Conservation (phyloP, 2,113 vertebrate genomes). For the Oceanodroma tethys region DNA sequence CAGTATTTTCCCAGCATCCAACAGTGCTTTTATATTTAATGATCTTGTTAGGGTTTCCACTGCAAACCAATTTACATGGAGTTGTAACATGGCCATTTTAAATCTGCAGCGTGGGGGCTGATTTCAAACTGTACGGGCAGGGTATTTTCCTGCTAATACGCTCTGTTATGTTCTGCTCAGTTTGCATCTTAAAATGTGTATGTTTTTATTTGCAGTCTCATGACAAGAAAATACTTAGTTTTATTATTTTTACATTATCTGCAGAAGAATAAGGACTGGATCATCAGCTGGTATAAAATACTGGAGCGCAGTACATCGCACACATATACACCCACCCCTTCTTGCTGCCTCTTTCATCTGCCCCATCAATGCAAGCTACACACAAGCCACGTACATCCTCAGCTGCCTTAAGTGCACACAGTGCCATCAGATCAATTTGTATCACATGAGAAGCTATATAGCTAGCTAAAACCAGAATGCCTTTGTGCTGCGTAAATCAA, state of each 20-base stretch:
- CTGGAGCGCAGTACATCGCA: background rate
- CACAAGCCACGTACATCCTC: constrained; percentile 21
- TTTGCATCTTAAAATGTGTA: background rate
- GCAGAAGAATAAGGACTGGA: background rate
- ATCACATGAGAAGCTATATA: background rate
- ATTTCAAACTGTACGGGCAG: background rate
- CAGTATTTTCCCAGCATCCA: background rate
- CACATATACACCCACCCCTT: background rate
- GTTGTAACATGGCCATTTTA: background rate
- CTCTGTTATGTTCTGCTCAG: background rate
- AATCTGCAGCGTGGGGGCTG: background rate
- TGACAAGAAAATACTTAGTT: background rate
- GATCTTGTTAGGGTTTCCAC: constrained; percentile 34
- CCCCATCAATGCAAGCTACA: background rate
- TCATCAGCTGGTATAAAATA: background rate
- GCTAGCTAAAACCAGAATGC: background rate
- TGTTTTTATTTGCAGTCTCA: background rate
- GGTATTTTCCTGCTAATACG: background rate
- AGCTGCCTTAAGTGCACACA: background rate
- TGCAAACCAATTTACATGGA: background rate
- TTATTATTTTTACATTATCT: background rate
- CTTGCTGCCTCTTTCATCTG: background rate
- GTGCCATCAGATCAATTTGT: background rate
- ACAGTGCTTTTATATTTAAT: constrained; percentile 12
- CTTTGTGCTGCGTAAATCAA: background rate